Conservation (phyloP, 2,797 vertebrate species). For the Neoniphon sammara region DNA sequence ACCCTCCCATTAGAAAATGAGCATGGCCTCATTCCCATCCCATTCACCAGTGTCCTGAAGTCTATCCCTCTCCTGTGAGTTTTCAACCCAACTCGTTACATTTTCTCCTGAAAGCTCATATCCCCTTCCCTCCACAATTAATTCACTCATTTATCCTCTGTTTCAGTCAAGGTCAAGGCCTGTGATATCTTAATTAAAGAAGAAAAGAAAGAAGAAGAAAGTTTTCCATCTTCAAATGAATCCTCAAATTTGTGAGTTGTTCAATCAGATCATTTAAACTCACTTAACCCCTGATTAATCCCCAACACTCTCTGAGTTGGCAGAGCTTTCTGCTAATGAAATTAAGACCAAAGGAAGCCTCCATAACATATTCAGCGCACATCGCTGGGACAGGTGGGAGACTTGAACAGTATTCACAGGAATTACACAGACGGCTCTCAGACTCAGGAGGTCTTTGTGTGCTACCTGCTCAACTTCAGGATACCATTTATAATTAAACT, state of each 20-base stretch:
- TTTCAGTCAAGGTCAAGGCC: constrained; percentile 74
- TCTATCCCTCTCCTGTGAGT: constrained; percentile 30
- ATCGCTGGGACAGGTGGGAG: constrained; percentile 16
- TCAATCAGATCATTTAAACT: constrained; percentile 81
- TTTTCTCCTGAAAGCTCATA: constrained; percentile 26
- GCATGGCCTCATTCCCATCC: constrained; percentile 54
- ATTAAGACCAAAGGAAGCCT: constrained; percentile 67
- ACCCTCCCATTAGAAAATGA: background rate
- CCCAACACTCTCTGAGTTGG: constrained; percentile 54
- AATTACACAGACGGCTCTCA: background rate
- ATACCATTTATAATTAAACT: background rate
- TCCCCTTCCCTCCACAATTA: constrained; percentile 58
- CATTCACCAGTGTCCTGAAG: constrained; percentile 30
- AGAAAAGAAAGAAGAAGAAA: constrained; percentile 61
- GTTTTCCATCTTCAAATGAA: constrained; percentile 74
- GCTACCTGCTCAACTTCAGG: background rate
- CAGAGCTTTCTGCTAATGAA: constrained; percentile 69
- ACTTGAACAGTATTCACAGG: constrained; percentile 8
- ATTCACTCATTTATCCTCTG: constrained; percentile 71
- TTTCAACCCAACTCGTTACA: constrained; percentile 31
- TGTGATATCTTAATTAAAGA: constrained; percentile 77
- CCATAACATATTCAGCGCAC: constrained; percentile 60
- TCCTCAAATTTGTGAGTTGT: constrained; percentile 66
- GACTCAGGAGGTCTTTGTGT: background rate
- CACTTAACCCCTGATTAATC: constrained; percentile 77